phyloP scores from a whole-genome alignment of 2,113 vertebrate genomes.

The Cinclus mexicanus region DNA sequence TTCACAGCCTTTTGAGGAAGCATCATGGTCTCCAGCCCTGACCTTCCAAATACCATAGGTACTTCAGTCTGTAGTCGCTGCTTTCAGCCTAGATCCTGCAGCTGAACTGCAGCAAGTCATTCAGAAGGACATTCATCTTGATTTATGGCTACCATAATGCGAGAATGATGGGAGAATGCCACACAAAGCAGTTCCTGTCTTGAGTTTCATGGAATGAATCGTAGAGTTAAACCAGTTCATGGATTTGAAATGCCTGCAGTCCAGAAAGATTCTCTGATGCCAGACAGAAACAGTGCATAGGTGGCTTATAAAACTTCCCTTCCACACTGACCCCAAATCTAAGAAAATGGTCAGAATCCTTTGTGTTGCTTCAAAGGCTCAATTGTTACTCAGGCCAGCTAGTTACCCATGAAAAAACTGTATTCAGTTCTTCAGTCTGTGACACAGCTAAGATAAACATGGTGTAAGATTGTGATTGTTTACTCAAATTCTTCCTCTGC shows the following conservation, averaged over 20 bases:
- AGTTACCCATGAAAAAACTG: constrained; percentile 54
- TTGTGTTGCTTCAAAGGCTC: constrained; percentile 67
- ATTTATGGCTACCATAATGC: constrained; percentile 2
- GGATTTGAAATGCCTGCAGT: constrained; percentile 43
- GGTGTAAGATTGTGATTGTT: constrained; percentile 64
- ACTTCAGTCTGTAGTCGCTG: neutral
- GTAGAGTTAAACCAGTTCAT: constrained; percentile 12
- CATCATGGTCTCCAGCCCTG: neutral
- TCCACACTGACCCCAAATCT: constrained; percentile 66
- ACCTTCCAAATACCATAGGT: neutral
- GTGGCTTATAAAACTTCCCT: constrained; percentile 74
- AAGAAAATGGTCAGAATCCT: constrained; percentile 71
- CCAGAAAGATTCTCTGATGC: constrained; percentile 40
- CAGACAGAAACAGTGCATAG: constrained; percentile 58
- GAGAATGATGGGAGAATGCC: neutral
- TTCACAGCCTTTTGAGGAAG: constrained; percentile 8
- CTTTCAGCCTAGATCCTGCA: neutral
- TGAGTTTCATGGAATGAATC: neutral
- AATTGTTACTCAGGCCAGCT: constrained; percentile 68
- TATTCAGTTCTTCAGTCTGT: constrained; percentile 53
- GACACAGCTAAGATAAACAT: constrained; percentile 56
- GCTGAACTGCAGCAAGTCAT: neutral
- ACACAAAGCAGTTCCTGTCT: constrained; percentile 52
- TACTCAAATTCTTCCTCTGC: constrained; percentile 36
- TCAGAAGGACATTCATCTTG: constrained; percentile 30